Evolutionary conservation across 1,140 invertebrate species (phyloP), one percentile per base, ranked within the genome.

Genomic region (Aplysia californica): DNA sequence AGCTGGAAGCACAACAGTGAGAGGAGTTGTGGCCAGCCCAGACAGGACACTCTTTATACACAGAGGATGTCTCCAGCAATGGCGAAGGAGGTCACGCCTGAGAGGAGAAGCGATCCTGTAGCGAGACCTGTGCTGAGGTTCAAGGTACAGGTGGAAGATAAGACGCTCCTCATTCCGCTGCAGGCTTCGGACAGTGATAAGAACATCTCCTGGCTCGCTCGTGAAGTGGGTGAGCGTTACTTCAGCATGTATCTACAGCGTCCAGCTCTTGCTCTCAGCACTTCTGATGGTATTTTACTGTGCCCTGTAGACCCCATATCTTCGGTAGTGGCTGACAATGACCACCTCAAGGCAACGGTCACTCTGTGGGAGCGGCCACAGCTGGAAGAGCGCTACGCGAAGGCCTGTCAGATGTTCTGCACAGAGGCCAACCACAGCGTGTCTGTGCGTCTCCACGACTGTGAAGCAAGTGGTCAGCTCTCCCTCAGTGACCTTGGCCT

Each of bases 201-300:
- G 15, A 75, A 29, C 23, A 66, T 75, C 1, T n/a, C 41, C 20
- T 75, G 72, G 72, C 56, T 75, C 36, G 26, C 23, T 36, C 61
- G 50, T 18, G 59, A 75, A 50, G 61, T 41, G 15, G 35, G 29
- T 18, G 29, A 75, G 61, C 20, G 72, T 15, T 75, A 75, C 31
- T 75, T 75, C 72, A 75, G 41, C 61, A 65, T 66, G 61, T 75
- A 65, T 36, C 61, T 75, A n/a, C 0, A 65, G 59, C 31, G 26
- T 5, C 72, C 72, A 1, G 23, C 41, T 26, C 18, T 75, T 20
- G 66, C 72, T 33, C 39, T 75, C 0, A 75, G 41, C 38, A 75
- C 72, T 1, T 56, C 55, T 29, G 72, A 75, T 31, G 72, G 61
- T 20, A 75, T 21, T 31, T 33, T 75, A 31, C 61, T 75, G 10